These are phyloP conservation scores for Lithodes maja DNA, from an alignment of 2,888 invertebrate species.

Conservation along the genomic window DNA sequence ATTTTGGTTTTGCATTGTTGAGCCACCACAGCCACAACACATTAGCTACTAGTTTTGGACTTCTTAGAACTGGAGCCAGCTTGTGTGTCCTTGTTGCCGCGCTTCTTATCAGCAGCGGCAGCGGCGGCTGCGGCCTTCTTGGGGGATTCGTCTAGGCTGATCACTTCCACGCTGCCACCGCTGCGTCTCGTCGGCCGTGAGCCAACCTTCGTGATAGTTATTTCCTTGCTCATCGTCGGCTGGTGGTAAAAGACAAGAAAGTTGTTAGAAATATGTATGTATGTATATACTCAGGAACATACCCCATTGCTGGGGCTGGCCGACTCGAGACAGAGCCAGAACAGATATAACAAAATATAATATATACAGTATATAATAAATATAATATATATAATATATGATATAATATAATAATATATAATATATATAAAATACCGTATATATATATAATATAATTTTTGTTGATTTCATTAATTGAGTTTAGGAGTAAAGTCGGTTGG, in stretches of 20 bases:
- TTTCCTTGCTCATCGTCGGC: constrained; percentile 70
- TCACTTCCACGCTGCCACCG: constrained; percentile 67
- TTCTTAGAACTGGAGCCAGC: constrained; percentile 45
- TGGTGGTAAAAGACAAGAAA: constrained; percentile 12
- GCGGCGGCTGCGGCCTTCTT: constrained; percentile 35
- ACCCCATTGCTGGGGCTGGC: too few relatives aligned
- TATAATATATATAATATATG: too few relatives aligned
- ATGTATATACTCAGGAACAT: too few relatives aligned
- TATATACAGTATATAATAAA: too few relatives aligned
- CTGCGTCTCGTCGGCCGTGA: constrained; percentile 60
- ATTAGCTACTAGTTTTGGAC: constrained; percentile 56
- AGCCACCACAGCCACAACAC: constrained; percentile 30
- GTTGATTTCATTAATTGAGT: too few relatives aligned
- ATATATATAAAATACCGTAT: too few relatives aligned
- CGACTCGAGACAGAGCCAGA: too few relatives aligned
- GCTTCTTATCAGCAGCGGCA: constrained; percentile 31
- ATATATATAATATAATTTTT: too few relatives aligned
- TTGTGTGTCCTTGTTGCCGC: constrained; percentile 41
- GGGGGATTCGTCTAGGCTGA: constrained; percentile 69
- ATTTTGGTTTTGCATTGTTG: constrained; percentile 17
- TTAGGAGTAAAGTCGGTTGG: too few relatives aligned
- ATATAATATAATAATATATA: too few relatives aligned
- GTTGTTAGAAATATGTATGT: too few relatives aligned
- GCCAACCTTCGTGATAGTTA: constrained; percentile 71
- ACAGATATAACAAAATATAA: too few relatives aligned